phyloP scores from a whole-genome alignment of 1,140 invertebrate genomes.

The Anthonomus grandis region DNA sequence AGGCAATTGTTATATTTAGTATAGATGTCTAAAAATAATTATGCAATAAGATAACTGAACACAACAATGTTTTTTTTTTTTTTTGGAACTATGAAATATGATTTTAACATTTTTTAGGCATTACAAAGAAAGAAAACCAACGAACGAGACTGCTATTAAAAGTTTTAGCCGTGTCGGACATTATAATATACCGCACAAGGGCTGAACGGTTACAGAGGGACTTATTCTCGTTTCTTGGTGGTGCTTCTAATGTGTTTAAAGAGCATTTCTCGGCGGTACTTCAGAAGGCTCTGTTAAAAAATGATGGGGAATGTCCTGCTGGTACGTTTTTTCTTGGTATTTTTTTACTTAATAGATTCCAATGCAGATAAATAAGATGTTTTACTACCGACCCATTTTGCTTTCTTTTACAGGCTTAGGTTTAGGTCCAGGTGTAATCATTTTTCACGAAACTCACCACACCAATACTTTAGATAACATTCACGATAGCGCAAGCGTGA shows the following conservation, averaged over 20 bases:
- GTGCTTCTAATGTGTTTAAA: slow-evolving; percentile 72
- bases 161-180: slow-evolving; percentile 76
- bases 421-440: slow-evolving; percentile 68
- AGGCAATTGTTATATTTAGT: no score
- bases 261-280: slow-evolving; percentile 66
- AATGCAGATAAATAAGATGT: no score
- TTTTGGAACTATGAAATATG: not conserved
- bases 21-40: no score
- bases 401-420: no score
- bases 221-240: slow-evolving; percentile 76
- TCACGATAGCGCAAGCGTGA: slow-evolving; percentile 51
- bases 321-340: no score
- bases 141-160: slow-evolving; percentile 72
- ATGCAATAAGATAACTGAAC: not conserved
- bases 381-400: no score
- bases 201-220: slow-evolving; percentile 76
- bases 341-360: no score
- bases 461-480: slow-evolving; percentile 57
- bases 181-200: slow-evolving; percentile 76
- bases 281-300: slow-evolving; percentile 35
- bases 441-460: slow-evolving; percentile 79
- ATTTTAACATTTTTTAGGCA: slow-evolving; percentile 49
- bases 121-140: slow-evolving; percentile 66
- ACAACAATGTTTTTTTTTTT: not conserved
- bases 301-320: slow-evolving; percentile 26